Evolutionary conservation across 2,113 vertebrate species (phyloP).

Genomic region (Echinops telfairi): DNA sequence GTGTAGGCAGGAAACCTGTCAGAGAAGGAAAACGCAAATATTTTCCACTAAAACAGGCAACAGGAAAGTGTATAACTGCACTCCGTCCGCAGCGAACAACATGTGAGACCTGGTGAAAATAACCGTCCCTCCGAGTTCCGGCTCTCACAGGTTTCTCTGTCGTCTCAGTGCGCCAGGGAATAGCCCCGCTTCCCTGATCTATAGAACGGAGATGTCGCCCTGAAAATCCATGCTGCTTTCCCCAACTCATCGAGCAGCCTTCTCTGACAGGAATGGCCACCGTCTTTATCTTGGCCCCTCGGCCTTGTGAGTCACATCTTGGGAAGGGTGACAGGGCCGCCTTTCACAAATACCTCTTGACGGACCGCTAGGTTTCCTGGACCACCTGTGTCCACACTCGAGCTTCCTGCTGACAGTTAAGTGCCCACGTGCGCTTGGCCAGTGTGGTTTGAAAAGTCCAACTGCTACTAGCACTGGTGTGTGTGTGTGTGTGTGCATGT

Average conservation of each 20-base stretch:
- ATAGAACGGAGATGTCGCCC: constrained; percentile 1
- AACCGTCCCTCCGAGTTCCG: background rate
- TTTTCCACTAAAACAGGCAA: background rate
- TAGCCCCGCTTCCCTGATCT: background rate
- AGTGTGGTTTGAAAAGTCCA: background rate
- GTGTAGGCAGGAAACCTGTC: background rate
- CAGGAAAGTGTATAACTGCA: background rate
- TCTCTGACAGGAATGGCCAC: background rate
- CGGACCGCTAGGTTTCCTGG: background rate
- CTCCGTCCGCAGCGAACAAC: background rate
- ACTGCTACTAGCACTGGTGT: background rate
- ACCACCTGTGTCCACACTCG: background rate
- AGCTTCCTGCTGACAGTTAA: background rate
- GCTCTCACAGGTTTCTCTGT: background rate
- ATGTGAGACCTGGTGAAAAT: background rate
- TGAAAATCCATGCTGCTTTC: constrained; percentile 46
- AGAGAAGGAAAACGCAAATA: background rate
- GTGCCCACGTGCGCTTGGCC: background rate
- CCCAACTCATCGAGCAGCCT: background rate
- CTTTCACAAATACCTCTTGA: background rate
- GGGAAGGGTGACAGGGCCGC: background rate
- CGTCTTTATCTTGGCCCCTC: constrained; percentile 31
- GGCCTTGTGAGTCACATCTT: constrained; percentile 41
- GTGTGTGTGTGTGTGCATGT: background rate
- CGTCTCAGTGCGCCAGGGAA: background rate